phyloP scores from a whole-genome alignment of 2,113 vertebrate species.

The Syrmaticus mikado region DNA sequence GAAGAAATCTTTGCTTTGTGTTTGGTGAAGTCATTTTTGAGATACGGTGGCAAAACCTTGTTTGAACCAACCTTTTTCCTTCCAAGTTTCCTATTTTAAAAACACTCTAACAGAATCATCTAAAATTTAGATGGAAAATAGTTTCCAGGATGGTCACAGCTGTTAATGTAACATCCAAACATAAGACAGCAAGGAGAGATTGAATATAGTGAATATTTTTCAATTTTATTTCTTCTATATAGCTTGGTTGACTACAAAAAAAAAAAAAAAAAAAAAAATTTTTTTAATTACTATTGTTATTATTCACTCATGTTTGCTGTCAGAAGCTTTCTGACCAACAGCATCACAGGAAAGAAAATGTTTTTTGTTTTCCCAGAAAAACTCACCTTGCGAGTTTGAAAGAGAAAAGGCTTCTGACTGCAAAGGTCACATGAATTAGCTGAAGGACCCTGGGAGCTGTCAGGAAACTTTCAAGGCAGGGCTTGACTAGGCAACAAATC shows the following conservation, averaged over 20 bases:
- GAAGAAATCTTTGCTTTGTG: neutral
- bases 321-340: neutral
- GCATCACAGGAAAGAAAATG: neutral
- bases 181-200: neutral
- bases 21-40: neutral
- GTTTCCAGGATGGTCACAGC: neutral
- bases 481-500: neutral
- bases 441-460: neutral
- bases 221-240: neutral
- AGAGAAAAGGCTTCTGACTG: neutral
- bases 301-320: neutral
- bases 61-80: neutral
- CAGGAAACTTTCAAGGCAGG: neutral
- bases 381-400: neutral
- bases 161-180: neutral
- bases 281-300: too few relatives aligned
- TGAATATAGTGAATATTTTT: neutral
- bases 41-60: neutral
- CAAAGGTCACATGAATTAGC: neutral
- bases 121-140: neutral
- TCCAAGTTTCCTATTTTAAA: neutral
- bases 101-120: rapidly evolving
- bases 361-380: neutral
- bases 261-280: too few relatives aligned
- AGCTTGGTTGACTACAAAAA: too few relatives aligned